A percentile compares a stretch with the other conserved stretches of the same genome.
These are phyloP conservation scores for Proisotoma minuta DNA, from an alignment of 2,888 invertebrate genomes.

Conservation along the genomic window DNA sequence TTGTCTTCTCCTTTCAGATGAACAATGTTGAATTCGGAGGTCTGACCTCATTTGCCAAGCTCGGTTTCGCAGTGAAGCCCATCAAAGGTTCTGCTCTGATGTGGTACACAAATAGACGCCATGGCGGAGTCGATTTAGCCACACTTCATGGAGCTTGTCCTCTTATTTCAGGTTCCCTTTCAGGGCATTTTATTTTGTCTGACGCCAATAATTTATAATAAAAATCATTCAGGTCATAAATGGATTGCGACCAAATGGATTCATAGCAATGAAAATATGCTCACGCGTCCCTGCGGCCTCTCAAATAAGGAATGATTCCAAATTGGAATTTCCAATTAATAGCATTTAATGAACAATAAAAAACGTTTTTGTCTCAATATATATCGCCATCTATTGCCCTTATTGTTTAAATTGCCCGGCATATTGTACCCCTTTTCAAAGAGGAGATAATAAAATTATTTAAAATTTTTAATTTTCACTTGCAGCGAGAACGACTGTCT, in stretches of 20 bases:
- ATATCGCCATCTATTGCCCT: too few relatives aligned
- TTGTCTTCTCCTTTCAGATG: conserved; percentile 29
- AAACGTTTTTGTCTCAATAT: too few relatives aligned
- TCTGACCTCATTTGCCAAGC: conserved; percentile 45
- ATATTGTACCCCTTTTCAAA: too few relatives aligned
- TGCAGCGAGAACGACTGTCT: too few relatives aligned
- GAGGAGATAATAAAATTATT: too few relatives aligned
- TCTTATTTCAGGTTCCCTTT: conserved; percentile 15
- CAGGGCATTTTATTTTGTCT: neutral
- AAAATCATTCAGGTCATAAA: conserved; percentile 51
- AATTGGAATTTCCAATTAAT: too few relatives aligned
- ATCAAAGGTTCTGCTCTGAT: conserved; percentile 51
- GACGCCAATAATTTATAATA: too few relatives aligned
- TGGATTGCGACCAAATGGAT: conserved; percentile 49
- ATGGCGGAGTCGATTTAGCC: conserved; percentile 51
- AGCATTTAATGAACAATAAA: too few relatives aligned
- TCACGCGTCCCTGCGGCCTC: conserved; percentile 24
- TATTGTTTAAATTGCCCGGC: too few relatives aligned
- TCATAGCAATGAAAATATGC: conserved; percentile 30
- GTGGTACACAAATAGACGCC: conserved; percentile 52
- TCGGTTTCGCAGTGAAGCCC: conserved; percentile 45
- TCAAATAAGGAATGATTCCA: too few relatives aligned
- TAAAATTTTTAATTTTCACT: too few relatives aligned
- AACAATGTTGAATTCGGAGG: conserved; percentile 45
- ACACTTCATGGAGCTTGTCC: conserved; percentile 53